phyloP scores from a whole-genome alignment of 2,113 vertebrate genomes.

The Gymnogyps californianus region DNA sequence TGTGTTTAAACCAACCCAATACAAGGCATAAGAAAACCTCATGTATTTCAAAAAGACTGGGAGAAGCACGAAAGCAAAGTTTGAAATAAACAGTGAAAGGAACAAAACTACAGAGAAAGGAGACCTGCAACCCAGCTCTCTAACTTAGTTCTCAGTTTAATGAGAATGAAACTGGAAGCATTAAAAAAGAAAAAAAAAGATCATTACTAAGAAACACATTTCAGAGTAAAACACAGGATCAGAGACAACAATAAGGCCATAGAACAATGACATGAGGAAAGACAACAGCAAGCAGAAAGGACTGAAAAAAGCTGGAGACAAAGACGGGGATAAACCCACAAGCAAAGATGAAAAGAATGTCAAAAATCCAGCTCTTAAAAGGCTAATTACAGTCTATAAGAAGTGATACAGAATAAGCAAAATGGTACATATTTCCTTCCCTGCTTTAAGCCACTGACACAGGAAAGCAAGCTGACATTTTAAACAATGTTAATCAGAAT shows the following conservation, averaged over 20 bases:
- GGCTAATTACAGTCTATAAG: neutral
- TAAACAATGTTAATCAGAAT: neutral
- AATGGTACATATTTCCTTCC: neutral
- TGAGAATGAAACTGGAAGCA: too few species aligned
- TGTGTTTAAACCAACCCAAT: neutral
- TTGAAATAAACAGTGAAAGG: neutral
- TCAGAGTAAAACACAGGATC: neutral
- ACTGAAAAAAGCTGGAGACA: neutral
- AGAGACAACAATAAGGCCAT: neutral
- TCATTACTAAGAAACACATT: neutral
- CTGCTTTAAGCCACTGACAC: neutral
- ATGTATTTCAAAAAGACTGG: neutral
- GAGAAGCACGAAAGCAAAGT: neutral
- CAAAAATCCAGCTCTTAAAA: neutral
- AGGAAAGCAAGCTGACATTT: neutral
- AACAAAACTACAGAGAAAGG: neutral
- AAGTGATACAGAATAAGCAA: neutral
- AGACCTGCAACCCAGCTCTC: neutral
- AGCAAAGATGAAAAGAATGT: neutral
- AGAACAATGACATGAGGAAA: neutral
- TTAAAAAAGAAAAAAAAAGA: neutral
- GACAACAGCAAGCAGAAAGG: neutral
- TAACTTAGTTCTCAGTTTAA: neutral
- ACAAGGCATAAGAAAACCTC: neutral
- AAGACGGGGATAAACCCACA: neutral